Evolutionary conservation across 2,797 vertebrate genomes (phyloP).

Genomic region (Pipistrellus pygmaeus): DNA sequence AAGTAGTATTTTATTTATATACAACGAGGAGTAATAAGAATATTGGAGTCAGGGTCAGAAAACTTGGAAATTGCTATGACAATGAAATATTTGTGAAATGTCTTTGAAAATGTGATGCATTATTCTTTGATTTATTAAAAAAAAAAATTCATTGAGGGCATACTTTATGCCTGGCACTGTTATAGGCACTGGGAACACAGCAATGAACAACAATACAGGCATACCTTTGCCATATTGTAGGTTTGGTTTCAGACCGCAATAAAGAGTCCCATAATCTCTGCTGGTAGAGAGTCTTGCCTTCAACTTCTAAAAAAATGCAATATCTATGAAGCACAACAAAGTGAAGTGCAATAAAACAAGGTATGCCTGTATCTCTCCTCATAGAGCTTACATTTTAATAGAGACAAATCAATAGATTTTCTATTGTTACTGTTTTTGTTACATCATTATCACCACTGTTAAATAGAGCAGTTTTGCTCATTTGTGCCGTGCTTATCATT

Average conservation of each 20-base stretch:
- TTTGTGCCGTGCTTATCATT: neutral
- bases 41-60: neutral
- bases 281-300: neutral
- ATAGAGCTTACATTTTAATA: neutral
- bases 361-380: neutral
- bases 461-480: neutral
- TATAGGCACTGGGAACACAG: neutral
- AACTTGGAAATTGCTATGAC: neutral
- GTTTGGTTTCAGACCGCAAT: neutral
- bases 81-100: constrained; percentile 10
- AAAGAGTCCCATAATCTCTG: neutral
- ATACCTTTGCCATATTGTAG: neutral
- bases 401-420: neutral
- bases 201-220: neutral
- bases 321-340: neutral
- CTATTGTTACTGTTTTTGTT: neutral
- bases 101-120: constrained; percentile 19
- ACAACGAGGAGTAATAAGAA: neutral
- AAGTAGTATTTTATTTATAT: neutral
- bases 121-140: neutral
- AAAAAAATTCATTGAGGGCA: neutral
- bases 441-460: neutral
- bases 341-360: neutral
- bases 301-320: neutral
- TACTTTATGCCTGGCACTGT: neutral